A percentile compares a stretch with the other conserved stretches of the same genome.
Evolutionary conservation across 1,140 invertebrate species (phyloP).

Genomic region (Drosophila sp.): DNA sequence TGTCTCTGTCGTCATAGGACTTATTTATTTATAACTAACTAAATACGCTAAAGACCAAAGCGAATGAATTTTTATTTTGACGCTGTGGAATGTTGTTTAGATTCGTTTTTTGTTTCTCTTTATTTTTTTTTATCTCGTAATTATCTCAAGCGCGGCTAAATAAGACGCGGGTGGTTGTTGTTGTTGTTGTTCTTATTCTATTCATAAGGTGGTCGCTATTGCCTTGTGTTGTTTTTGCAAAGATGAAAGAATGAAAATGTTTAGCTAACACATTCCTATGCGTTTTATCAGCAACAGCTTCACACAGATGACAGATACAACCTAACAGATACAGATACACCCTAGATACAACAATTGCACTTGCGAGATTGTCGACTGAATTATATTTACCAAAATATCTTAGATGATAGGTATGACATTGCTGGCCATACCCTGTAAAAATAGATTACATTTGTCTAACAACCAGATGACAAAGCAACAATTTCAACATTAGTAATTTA

Average conservation of each 20-base stretch:
- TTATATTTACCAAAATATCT: no score
- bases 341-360: slow-evolving; percentile 2
- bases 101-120: slow-evolving; percentile 2
- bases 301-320: slow-evolving; percentile 4
- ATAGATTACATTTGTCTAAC: no score
- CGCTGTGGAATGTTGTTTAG: slow-evolving; percentile 48
- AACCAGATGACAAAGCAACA: no score
- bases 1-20: background rate
- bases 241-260: slow-evolving; percentile 28
- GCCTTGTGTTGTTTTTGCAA: slow-evolving; percentile 20
- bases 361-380: background rate
- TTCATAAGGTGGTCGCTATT: slow-evolving; percentile 24
- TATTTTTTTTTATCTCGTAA: slow-evolving; percentile 32
- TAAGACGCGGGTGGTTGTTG: slow-evolving; percentile 17
- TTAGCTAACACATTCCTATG: slow-evolving; percentile 43
- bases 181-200: slow-evolving; percentile 18
- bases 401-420: no score
- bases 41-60: background rate
- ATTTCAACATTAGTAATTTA: no score
- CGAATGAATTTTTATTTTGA: slow-evolving; percentile 27
- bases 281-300: slow-evolving; percentile 21
- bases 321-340: background rate
- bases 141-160: slow-evolving; percentile 36
- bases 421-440: no score
- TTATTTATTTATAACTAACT: slow-evolving; percentile 32